phyloP scores from a whole-genome alignment of 2,113 vertebrate genomes.

The Theristicus caerulescens region DNA sequence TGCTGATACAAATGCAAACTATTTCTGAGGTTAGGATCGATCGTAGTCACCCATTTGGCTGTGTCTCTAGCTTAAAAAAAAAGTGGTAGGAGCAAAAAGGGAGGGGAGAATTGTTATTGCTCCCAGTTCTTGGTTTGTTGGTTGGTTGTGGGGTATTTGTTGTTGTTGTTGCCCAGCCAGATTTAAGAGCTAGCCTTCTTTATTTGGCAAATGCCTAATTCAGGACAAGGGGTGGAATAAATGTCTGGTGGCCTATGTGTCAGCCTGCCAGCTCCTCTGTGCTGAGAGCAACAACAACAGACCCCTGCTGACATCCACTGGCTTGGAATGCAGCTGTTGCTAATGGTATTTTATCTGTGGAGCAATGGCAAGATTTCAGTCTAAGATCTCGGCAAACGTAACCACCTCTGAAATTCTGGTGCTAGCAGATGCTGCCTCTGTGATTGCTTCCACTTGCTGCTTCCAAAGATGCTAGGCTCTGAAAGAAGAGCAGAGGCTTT shows the following conservation, averaged over 20 bases:
- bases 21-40: slow-evolving; percentile 33
- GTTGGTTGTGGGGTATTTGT: background rate
- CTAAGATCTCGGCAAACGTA: background rate
- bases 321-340: slow-evolving; percentile 38
- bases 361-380: background rate
- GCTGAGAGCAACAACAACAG: slow-evolving; percentile 38
- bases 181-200: background rate
- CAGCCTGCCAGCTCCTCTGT: background rate
- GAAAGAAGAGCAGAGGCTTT: background rate
- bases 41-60: background rate
- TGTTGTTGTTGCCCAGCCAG: background rate
- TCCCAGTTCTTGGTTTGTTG: background rate
- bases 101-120: background rate
- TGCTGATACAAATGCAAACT: slow-evolving; percentile 51
- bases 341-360: background rate
- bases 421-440: background rate
- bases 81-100: background rate
- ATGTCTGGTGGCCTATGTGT: background rate
- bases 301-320: slow-evolving; percentile 37
- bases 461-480: background rate
- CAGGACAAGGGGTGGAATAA: background rate
- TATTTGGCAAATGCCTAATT: background rate
- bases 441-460: background rate
- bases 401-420: background rate
- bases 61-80: background rate